A percentile compares a stretch with the other conserved stretches of the same genome.
Conservation (phyloP, 2,888 invertebrate genomes). For the Lepidochrysops patricia region DNA sequence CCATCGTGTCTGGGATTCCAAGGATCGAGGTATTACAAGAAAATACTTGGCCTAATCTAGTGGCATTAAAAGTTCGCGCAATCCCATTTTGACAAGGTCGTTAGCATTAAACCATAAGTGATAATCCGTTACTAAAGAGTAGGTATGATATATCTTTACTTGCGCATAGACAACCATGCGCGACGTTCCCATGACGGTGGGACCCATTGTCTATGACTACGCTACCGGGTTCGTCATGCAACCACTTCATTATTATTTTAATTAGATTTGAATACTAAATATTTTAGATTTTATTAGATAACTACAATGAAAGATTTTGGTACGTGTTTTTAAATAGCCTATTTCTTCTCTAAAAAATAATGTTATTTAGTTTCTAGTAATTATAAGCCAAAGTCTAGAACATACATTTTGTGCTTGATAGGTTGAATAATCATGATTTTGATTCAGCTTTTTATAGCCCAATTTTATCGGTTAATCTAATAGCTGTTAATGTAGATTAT, state of each 20-base stretch:
- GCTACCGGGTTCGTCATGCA: constrained; percentile 36
- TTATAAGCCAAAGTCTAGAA: no score
- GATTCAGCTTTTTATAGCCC: not conserved
- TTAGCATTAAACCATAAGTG: not conserved
- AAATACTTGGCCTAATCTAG: no score
- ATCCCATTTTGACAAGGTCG: not conserved
- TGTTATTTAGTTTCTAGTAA: no score
- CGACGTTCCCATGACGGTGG: constrained; percentile 55
- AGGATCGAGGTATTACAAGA: no score
- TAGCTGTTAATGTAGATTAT: not conserved
- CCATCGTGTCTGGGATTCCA: no score
- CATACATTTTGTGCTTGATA: no score
- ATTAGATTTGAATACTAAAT: not conserved
- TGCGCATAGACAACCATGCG: constrained; percentile 33
- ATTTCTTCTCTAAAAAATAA: no score
- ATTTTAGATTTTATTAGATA: not conserved
- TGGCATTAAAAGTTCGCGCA: not conserved
- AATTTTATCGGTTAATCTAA: not conserved
- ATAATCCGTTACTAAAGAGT: not conserved
- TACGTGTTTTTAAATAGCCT: no score
- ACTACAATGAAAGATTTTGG: no score
- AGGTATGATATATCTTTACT: constrained; percentile 1
- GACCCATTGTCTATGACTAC: constrained; percentile 53
- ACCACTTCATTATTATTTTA: not conserved
- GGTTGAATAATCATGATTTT: no score